Percentiles rank a stretch among this genome's conserved stretches.
Conservation (phyloP, 2,113 vertebrate genomes). For the Chlorodrepanis virens region DNA sequence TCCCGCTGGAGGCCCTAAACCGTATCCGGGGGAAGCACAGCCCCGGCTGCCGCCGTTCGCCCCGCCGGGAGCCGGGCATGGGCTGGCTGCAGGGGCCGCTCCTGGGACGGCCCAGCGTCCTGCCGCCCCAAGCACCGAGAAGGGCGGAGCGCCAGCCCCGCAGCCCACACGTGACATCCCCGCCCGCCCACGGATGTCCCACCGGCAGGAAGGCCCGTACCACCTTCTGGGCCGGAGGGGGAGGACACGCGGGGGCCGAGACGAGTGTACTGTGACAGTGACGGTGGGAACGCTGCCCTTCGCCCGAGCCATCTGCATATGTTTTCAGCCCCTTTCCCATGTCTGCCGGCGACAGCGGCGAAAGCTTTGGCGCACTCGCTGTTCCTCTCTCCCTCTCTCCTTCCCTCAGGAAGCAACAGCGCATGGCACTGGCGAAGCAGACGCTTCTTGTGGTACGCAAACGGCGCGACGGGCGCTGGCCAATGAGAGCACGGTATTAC, state of each 20-base stretch:
- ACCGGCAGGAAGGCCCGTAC: not conserved
- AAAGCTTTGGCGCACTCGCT: accelerated
- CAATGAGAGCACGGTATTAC: accelerated
- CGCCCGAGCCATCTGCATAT: accelerated
- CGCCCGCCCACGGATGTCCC: accelerated
- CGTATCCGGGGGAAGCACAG: accelerated
- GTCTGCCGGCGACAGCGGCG: accelerated
- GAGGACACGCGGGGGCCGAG: accelerated
- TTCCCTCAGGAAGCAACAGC: not conserved
- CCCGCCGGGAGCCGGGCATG: no score
- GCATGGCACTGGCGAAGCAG: accelerated
- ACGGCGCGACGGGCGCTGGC: accelerated
- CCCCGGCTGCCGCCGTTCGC: not conserved
- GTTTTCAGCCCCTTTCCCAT: accelerated
- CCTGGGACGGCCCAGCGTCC: accelerated
- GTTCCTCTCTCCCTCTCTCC: accelerated
- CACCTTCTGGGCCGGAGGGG: not conserved
- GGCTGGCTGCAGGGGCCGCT: no score
- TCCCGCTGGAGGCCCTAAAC: no score
- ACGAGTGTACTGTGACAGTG: accelerated
- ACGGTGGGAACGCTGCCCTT: accelerated
- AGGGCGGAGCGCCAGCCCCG: accelerated
- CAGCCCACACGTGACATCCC: not conserved
- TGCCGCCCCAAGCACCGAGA: accelerated
- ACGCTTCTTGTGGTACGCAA: accelerated